Evolutionary conservation across 2,113 vertebrate genomes (phyloP).

Genomic region (Gymnogyps californianus): DNA sequence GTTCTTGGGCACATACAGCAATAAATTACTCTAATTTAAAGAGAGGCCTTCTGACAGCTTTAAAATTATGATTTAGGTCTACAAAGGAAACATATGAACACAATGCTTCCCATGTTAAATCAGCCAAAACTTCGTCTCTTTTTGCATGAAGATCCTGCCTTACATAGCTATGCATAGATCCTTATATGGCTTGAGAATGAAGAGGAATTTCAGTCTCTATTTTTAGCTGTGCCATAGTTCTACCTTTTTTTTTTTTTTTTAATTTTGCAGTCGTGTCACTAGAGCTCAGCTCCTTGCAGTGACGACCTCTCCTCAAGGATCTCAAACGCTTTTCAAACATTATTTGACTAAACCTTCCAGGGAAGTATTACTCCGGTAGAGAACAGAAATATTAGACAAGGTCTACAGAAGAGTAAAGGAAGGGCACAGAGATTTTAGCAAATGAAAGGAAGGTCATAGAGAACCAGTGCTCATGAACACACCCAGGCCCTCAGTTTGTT

Average conservation of each 20-base stretch:
- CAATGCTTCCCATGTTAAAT: conserved; percentile 35
- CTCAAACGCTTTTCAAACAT: not conserved
- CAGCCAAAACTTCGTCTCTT: conserved; percentile 19
- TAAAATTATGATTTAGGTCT: conserved; percentile 15
- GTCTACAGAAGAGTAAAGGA: not conserved
- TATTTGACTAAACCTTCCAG: not conserved
- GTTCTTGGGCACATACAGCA: conserved; percentile 5
- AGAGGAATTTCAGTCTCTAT: conserved; percentile 13
- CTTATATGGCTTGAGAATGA: conserved; percentile 24
- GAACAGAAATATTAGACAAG: not conserved
- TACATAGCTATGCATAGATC: not conserved
- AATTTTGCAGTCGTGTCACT: not conserved
- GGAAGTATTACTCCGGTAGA: not conserved
- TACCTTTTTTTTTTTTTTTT: not conserved
- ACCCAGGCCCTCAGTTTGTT: not conserved
- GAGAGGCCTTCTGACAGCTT: conserved; percentile 4
- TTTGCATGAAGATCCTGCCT: conserved; percentile 1
- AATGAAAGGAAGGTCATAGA: not conserved
- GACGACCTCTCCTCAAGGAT: not conserved
- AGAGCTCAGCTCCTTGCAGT: not conserved
- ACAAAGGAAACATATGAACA: conserved; percentile 37
- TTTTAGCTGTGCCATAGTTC: not conserved
- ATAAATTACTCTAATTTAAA: conserved; percentile 44
- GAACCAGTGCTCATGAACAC: not conserved
- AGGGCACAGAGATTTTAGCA: not conserved